Evolutionary conservation across 1,140 invertebrate species (phyloP), one percentile per base, ranked within the genome.

Genomic region (Drosophila lini): DNA sequence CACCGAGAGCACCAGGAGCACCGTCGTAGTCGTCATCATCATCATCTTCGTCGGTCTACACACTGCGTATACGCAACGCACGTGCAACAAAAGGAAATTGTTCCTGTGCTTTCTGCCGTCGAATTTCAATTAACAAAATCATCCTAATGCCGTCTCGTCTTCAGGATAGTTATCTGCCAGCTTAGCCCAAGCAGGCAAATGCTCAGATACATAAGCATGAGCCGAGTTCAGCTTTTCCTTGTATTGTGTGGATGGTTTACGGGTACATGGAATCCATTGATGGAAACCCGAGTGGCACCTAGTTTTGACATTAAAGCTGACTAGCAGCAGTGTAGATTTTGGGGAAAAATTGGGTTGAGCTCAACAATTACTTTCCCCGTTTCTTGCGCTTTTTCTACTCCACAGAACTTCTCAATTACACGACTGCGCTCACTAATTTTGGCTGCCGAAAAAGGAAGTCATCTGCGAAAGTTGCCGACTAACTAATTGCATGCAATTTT

Each of bases 61-160:
- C 53, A 45, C 31, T 67, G 44, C 79, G 68, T 82, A 82, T 79
- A 83, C 75, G 75, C 80, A 82, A 69, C 56, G 63, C 44, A 42
- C 75, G 62, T 50, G 61, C 42, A 62, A 50, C 58, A 74, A 84
- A 74, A 67, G 58, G 69, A 74, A 77, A 84, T 80, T 74, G 59
- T 69, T 78, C 47, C 67, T 62, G 58, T 50, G 70, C 71, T 63
- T 47, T 63, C 70, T 62, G 65, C 44, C 73, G 47, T 48, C 60
- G 73, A 80, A 74, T 84, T 84, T 84, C 77, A 84, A 84, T 84
- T 84, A 84, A 84, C 81, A 53, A 80, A 80, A 79, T 74, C 77
- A 74, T 75, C 31, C 34, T 73, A 79, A 44, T 61, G 69, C 61
- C 52, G 50, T 15, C 45, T 68, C 38, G 32, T 47, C 62, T 34